A percentile compares a stretch with the other conserved stretches of the same genome.
phyloP scores from a whole-genome alignment of 1,140 invertebrate genomes.

The Drosophila azteca region DNA sequence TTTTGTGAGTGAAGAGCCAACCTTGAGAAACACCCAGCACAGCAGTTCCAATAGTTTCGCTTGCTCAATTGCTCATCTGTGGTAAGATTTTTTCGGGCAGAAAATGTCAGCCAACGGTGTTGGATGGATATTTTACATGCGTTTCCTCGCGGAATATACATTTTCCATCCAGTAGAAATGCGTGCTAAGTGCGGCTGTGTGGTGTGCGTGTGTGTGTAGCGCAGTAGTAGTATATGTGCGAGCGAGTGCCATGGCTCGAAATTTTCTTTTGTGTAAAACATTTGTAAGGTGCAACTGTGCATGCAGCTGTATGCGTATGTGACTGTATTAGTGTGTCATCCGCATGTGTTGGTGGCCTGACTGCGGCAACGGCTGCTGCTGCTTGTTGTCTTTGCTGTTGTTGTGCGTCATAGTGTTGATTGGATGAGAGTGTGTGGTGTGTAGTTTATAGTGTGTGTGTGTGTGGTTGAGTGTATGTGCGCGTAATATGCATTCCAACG shows the following conservation, averaged over 20 bases:
- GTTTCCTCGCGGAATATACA: slow-evolving; percentile 10
- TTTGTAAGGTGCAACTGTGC: slow-evolving; percentile 76
- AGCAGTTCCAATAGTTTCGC: slow-evolving; percentile 67
- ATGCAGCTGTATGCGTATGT: slow-evolving; percentile 51
- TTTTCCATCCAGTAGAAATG: slow-evolving; percentile 51
- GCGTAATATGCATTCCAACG: slow-evolving; percentile 80
- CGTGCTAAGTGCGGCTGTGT: slow-evolving; percentile 38
- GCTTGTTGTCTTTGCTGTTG: slow-evolving; percentile 31
- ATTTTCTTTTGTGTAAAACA: slow-evolving; percentile 76
- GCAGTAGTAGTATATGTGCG: slow-evolving; percentile 30
- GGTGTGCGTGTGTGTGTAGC: slow-evolving; percentile 25
- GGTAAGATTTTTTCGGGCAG: slow-evolving; percentile 55
- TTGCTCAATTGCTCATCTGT: slow-evolving; percentile 42
- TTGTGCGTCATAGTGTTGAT: slow-evolving; percentile 49
- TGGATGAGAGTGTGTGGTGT: slow-evolving; percentile 4
- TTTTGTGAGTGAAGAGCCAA: slow-evolving; percentile 70
- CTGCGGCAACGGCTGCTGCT: slow-evolving; percentile 24
- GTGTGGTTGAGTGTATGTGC: slow-evolving; percentile 27
- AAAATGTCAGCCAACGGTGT: slow-evolving; percentile 14
- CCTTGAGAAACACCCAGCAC: slow-evolving; percentile 76
- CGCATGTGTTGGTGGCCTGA: slow-evolving; percentile 23
- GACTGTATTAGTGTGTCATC: slow-evolving; percentile 14
- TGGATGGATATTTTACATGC: slow-evolving; percentile 25
- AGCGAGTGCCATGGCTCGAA: slow-evolving; percentile 35
- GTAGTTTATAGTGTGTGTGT: background rate